phyloP scores from a whole-genome alignment of 2,113 vertebrate species.

The Elgaria multicarinata region DNA sequence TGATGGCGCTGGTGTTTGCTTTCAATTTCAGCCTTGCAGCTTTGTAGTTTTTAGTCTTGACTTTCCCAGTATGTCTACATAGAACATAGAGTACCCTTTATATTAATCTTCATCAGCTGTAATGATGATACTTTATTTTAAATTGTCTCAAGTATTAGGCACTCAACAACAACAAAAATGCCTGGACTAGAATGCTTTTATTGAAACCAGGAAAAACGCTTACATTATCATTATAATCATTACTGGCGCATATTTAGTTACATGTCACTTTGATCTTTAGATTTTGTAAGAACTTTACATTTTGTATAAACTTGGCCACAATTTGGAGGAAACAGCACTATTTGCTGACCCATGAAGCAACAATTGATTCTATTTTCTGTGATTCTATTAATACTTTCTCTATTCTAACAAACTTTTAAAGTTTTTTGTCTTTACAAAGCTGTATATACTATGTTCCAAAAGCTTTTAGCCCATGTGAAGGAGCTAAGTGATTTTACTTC shows the following conservation, averaged over 20 bases:
- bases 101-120: neutral
- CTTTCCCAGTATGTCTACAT: neutral
- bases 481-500: neutral
- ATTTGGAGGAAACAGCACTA: constrained; percentile 16
- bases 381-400: constrained; percentile 46
- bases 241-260: neutral
- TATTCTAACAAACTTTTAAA: no score
- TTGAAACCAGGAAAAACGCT: neutral
- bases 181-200: neutral
- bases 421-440: constrained; percentile 13
- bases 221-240: neutral
- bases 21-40: neutral
- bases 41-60: neutral
- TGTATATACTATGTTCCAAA: constrained; percentile 30
- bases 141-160: neutral
- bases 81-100: neutral
- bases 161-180: neutral
- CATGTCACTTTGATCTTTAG: neutral
- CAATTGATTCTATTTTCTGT: constrained; percentile 35
- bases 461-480: constrained; percentile 26
- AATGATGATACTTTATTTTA: neutral
- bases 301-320: neutral
- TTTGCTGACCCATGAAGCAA: constrained; percentile 31
- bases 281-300: neutral
- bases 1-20: neutral